Conservation (phyloP, 2,888 invertebrate genomes). For the Geophilus truncorum region DNA sequence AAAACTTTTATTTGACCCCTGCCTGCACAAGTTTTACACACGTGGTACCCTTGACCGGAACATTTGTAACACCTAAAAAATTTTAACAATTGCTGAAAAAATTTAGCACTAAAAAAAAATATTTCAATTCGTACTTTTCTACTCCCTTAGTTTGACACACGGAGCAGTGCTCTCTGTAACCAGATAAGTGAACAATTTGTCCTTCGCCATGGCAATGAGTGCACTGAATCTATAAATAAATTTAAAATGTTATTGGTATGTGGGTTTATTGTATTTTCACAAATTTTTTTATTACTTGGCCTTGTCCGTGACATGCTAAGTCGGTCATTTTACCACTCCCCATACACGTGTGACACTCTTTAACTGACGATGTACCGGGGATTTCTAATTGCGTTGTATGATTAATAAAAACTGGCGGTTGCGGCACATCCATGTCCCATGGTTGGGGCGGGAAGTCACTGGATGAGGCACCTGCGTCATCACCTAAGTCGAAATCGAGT, state of each 20-base stretch:
- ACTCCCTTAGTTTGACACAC: slow-evolving; percentile 44
- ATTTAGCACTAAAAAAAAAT: neutral
- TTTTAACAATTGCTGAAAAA: too few relatives aligned
- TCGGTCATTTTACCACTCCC: slow-evolving; percentile 40
- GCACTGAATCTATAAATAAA: slow-evolving; percentile 46
- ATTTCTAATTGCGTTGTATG: slow-evolving; percentile 44
- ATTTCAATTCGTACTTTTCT: slow-evolving; percentile 37
- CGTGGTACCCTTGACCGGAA: slow-evolving; percentile 9
- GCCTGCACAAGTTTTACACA: slow-evolving; percentile 46
- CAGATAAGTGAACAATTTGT: slow-evolving; percentile 45
- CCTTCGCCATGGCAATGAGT: slow-evolving; percentile 52
- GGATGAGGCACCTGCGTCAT: neutral
- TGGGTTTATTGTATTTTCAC: neutral
- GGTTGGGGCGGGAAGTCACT: slow-evolving; percentile 40
- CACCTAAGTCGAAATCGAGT: slow-evolving; percentile 15
- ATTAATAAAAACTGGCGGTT: slow-evolving; percentile 43
- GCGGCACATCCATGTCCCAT: slow-evolving; percentile 44
- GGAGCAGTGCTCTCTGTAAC: slow-evolving; percentile 47
- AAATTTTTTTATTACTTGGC: slow-evolving; percentile 38
- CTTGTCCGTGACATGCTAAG: slow-evolving; percentile 46
- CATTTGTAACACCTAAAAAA: slow-evolving; percentile 25
- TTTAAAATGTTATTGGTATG: neutral
- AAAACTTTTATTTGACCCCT: slow-evolving; percentile 51
- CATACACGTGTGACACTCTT: slow-evolving; percentile 40
- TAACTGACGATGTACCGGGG: slow-evolving; percentile 46